Evolutionary conservation across 2,113 vertebrate genomes (phyloP).

Genomic region (Albula glossodonta): DNA sequence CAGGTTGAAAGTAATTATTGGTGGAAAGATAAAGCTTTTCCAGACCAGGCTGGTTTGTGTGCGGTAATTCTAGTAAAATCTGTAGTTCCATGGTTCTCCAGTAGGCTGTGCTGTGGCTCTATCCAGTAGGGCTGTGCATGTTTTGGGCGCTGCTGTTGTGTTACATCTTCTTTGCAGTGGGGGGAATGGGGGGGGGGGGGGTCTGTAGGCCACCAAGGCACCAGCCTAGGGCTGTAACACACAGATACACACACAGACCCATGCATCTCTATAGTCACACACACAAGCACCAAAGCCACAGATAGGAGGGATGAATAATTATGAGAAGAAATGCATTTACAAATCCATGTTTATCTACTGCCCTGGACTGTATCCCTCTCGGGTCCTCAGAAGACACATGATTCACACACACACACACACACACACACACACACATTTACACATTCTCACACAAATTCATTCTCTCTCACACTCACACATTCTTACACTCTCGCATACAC

Average conservation of each 20-base stretch:
- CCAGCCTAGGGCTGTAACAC: constrained; percentile 44
- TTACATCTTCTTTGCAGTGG: constrained; percentile 63
- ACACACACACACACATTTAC: constrained; percentile 5
- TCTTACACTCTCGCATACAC: too few species aligned
- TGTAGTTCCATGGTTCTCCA: background rate
- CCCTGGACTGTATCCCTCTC: too few species aligned
- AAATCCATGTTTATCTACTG: too few species aligned
- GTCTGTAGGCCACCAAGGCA: constrained; percentile 55
- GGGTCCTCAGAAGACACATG: too few species aligned
- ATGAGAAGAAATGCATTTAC: too few species aligned
- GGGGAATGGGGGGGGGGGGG: constrained; percentile 44
- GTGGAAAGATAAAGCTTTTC: too few species aligned
- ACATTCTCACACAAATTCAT: background rate
- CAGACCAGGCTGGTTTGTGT: too few species aligned
- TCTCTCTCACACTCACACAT: constrained; percentile 22
- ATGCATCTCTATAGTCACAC: background rate
- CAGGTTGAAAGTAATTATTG: too few species aligned
- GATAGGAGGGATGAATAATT: too few species aligned
- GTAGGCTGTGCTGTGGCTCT: background rate
- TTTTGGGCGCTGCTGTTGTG: constrained; percentile 51
- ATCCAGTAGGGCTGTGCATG: background rate
- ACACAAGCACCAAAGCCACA: too few species aligned
- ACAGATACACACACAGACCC: background rate
- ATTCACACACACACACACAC: constrained; percentile 24
- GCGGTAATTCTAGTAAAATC: background rate